Evolutionary conservation across 2,888 invertebrate species (phyloP), one percentile per base, ranked within the genome.

Genomic region (Athetis lepigone): DNA sequence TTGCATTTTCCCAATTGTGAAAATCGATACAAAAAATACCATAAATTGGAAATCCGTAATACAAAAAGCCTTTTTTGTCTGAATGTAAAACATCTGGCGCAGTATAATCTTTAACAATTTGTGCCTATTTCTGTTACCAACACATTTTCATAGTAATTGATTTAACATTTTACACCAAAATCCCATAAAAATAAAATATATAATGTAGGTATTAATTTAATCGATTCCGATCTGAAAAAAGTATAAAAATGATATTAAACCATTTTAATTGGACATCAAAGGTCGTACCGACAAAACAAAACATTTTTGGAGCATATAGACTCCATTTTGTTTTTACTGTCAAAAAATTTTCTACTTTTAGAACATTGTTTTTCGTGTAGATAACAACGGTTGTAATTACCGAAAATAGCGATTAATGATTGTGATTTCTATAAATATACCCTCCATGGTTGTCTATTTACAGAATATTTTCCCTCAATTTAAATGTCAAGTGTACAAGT

Each of bases 211-310:
- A 36, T 33, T 25, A 19, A 47, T n/a, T n/a, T n/a, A 19, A 33
- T 0, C 9, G 0, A 27, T 25, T 62, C 50, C 36, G 9, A 23
- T 9, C 25, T 9, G 4, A 2, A 37, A 37, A 18, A 4, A 33
- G 23, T 39, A 18, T 4, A 42, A 36, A 29, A 13, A 33, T 25
- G 8, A 51, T 18, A 27, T 3, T 0, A 1, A 3, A 13, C 40
- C 16, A 39, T 51, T 63, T 64, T 52, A 70, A 68, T 77, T 63
- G 27, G 45, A 49, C 18, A 25, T 55, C 45, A 77, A 65, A 60
- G 62, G 52, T 57, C 47, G 45, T 49, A 56, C 57, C 40, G 39
- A 23, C 18, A 40, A 50, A 42, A 19, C 7, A 18, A 27, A 58
- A 33, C 54, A 51, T 63, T 57, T 60, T 50, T 43, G 45, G 16